Evolutionary conservation across 1,140 invertebrate species (phyloP).

Genomic region (Drosophila burlai): DNA sequence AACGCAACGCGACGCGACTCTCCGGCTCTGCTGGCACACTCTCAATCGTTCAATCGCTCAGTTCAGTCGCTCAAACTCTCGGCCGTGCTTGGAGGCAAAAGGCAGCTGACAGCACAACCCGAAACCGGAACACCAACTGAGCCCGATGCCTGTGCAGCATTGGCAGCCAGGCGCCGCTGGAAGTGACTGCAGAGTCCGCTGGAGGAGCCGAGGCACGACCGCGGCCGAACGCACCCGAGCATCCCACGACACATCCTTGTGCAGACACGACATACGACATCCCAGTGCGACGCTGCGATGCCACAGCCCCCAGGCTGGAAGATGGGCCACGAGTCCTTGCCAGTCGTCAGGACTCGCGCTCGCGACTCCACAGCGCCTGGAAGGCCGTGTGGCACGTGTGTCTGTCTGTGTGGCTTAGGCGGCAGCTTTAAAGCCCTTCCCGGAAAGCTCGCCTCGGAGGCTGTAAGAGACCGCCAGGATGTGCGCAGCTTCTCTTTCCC

Average conservation of each 20-base stretch:
- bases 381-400: slow-evolving; percentile 17
- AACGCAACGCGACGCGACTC: slow-evolving; percentile 43
- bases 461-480: slow-evolving; percentile 34
- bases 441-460: slow-evolving; percentile 36
- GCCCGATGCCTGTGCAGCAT: slow-evolving; percentile 70
- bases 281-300: slow-evolving; percentile 15
- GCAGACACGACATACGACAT: slow-evolving; percentile 41
- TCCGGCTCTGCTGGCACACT: slow-evolving; percentile 43
- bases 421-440: slow-evolving; percentile 44
- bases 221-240: slow-evolving; percentile 7
- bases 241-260: slow-evolving; percentile 53
- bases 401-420: slow-evolving; percentile 15
- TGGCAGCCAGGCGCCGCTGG: slow-evolving; percentile 72
- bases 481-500: slow-evolving; percentile 24
- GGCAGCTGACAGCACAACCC: slow-evolving; percentile 85
- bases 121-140: slow-evolving; percentile 86
- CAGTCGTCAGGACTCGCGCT: slow-evolving; percentile 45
- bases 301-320: slow-evolving; percentile 44
- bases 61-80: slow-evolving; percentile 44
- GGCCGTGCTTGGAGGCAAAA: slow-evolving; percentile 77
- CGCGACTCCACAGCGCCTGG: slow-evolving; percentile 40
- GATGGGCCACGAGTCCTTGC: slow-evolving; percentile 41
- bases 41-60: slow-evolving; percentile 37
- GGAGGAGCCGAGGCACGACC: slow-evolving; percentile 34
- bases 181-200: slow-evolving; percentile 62